Conservation (phyloP, 2,888 invertebrate genomes). For the Pyralis farinalis region DNA sequence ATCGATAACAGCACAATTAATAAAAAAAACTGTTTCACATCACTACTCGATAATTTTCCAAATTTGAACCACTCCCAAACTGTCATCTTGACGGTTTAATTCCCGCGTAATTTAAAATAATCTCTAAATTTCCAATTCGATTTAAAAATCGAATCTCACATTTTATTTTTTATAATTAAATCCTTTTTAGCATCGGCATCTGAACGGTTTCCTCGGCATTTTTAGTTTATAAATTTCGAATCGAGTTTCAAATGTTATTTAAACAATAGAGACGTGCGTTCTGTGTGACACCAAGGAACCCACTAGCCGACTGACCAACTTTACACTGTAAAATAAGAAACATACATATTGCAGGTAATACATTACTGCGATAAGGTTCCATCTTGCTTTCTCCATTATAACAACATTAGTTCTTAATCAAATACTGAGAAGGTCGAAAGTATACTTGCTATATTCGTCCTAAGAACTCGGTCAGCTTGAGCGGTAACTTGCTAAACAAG, state of each 20-base stretch:
- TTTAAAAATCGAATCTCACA: conserved; percentile 36
- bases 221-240: conserved; percentile 15
- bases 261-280: conserved; percentile 42
- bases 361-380: conserved; percentile 42
- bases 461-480: conserved; percentile 51
- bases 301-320: conserved; percentile 80
- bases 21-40: conserved; percentile 60
- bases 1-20: conserved; percentile 57
- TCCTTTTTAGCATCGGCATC: conserved; percentile 33
- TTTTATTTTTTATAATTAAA: conserved; percentile 32
- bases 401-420: conserved; percentile 17
- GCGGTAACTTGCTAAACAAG: conserved; percentile 69
- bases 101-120: conserved; percentile 43
- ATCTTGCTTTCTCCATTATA: conserved; percentile 31
- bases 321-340: conserved; percentile 76
- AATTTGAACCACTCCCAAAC: conserved; percentile 61
- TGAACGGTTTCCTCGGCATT: conserved; percentile 57
- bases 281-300: conserved; percentile 51
- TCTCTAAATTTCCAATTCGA: conserved; percentile 15
- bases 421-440: conserved; percentile 15
- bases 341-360: conserved; percentile 63
- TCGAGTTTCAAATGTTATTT: conserved; percentile 18
- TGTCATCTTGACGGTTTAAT: conserved; percentile 64
- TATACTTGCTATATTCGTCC: conserved; percentile 10
- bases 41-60: conserved; percentile 51